Evolutionary conservation across 2,113 vertebrate species (phyloP).

Genomic region (Candoia aspera): DNA sequence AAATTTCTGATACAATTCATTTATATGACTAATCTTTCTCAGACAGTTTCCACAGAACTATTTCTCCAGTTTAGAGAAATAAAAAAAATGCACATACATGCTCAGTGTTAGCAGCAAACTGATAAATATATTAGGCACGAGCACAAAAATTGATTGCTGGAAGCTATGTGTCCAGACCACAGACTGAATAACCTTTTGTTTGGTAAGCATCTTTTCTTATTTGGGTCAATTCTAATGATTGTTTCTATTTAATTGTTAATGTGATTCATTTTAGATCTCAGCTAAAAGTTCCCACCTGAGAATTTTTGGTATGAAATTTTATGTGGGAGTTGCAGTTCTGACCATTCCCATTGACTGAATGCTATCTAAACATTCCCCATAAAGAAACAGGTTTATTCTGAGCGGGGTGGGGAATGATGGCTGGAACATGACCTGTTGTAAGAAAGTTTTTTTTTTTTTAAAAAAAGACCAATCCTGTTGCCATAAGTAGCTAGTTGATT

Average conservation of each 20-base stretch:
- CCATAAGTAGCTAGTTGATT: not conserved
- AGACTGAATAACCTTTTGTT: not conserved
- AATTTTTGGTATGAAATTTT: not conserved
- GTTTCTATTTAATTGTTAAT: conserved; percentile 11
- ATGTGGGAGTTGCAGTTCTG: not conserved
- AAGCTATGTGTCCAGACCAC: not conserved
- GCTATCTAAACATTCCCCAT: not conserved
- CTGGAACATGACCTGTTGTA: not conserved
- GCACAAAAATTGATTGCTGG: not conserved
- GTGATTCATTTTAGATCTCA: conserved; percentile 1
- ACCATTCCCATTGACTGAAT: not conserved
- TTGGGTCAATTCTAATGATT: conserved; percentile 4
- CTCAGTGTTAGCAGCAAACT: not conserved
- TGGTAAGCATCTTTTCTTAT: conserved; percentile 3
- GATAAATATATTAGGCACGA: not conserved
- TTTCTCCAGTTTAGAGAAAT: not conserved
- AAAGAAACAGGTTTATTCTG: not conserved
- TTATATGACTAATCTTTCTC: not conserved
- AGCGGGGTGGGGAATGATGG: not conserved
- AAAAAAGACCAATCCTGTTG: not conserved
- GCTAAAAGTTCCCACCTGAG: not conserved
- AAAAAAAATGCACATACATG: not conserved
- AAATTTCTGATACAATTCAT: not conserved
- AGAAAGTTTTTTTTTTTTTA: not conserved
- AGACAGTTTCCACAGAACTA: not conserved